phyloP scores from a whole-genome alignment of 1,140 invertebrate genomes.

The Drosophila saltans region DNA sequence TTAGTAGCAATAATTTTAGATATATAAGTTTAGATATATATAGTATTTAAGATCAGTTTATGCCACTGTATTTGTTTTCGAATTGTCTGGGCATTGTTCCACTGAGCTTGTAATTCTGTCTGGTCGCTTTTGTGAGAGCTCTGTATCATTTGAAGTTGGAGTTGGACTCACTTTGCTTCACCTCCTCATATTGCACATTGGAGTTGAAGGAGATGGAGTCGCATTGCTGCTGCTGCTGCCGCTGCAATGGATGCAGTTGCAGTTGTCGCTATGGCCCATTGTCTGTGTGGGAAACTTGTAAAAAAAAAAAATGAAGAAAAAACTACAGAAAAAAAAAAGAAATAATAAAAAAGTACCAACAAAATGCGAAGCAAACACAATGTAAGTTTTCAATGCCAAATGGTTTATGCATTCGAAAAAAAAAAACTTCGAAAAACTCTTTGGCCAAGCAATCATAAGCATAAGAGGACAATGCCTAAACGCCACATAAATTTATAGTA shows the following conservation, averaged over 20 bases:
- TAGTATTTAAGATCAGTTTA: neutral
- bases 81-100: constrained; percentile 74
- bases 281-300: constrained; percentile 78
- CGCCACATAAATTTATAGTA: constrained; percentile 72
- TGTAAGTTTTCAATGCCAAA: constrained; percentile 80
- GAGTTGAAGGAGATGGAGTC: neutral
- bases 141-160: constrained; percentile 22
- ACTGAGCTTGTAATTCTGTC: constrained; percentile 73
- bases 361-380: constrained; percentile 46
- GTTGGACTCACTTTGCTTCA: constrained; percentile 16
- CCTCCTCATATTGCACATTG: constrained; percentile 28
- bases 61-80: constrained; percentile 68
- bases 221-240: constrained; percentile 17
- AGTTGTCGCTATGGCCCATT: constrained; percentile 66
- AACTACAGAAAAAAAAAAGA: constrained; percentile 14
- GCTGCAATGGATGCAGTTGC: constrained; percentile 43
- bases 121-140: constrained; percentile 59
- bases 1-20: neutral
- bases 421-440: constrained; percentile 40
- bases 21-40: neutral
- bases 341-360: constrained; percentile 22
- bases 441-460: constrained; percentile 76
- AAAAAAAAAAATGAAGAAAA: constrained; percentile 45
- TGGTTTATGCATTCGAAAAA: constrained; percentile 69
- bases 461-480: constrained; percentile 64